Percentiles rank a stretch among this genome's conserved stretches.
Evolutionary conservation across 1,140 invertebrate genomes (phyloP).

Genomic region (Trinorchestia longiramus): DNA sequence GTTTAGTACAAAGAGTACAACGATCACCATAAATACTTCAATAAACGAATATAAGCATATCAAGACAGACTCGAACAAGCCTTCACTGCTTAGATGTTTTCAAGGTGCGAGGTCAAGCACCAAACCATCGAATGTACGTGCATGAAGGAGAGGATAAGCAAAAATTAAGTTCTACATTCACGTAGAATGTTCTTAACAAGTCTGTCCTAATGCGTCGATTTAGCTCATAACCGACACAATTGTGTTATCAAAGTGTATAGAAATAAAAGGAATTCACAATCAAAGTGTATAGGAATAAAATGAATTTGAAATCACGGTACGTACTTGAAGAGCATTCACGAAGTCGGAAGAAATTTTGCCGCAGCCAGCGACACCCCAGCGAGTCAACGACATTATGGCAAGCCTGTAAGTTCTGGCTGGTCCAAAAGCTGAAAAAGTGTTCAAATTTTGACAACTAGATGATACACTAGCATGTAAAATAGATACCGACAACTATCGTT

Average conservation of each 20-base stretch:
- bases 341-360: conserved; percentile 50
- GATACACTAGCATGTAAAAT: background rate
- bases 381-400: background rate
- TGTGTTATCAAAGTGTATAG: no score
- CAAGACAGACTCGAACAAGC: no score
- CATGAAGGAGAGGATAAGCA: background rate
- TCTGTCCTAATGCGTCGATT: background rate
- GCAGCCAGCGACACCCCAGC: conserved; percentile 24
- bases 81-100: no score
- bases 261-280: background rate
- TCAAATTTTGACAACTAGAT: background rate
- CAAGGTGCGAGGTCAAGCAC: no score
- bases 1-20: background rate
- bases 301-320: background rate
- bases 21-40: background rate
- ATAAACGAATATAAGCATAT: background rate
- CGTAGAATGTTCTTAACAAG: background rate
- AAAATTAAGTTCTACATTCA: background rate
- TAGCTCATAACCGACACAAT: no score
- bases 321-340: conserved; percentile 12
- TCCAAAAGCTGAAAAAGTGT: background rate
- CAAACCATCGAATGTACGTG: no score
- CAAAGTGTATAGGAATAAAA: background rate
- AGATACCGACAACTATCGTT: background rate
- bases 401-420: background rate